Conservation (phyloP, 2,113 vertebrate genomes). For the Sardina pilchardus region DNA sequence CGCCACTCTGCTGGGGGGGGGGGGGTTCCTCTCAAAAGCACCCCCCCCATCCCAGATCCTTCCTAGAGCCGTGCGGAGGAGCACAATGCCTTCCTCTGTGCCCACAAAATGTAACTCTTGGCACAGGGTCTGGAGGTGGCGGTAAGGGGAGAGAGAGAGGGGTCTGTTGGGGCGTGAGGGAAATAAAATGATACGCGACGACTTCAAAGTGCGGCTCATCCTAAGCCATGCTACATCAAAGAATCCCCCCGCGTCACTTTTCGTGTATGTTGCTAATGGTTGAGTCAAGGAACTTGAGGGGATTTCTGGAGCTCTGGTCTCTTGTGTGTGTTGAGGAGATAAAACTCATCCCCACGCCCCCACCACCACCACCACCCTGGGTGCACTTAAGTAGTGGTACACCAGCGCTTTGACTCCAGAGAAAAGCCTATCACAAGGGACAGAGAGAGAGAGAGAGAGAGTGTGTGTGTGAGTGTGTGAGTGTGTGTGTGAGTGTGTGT, state of each 20-base stretch:
- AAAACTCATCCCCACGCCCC: neutral
- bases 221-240: neutral
- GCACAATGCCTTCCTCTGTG: neutral
- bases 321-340: slow-evolving; percentile 8
- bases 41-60: neutral
- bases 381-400: neutral
- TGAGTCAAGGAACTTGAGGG: neutral
- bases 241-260: neutral
- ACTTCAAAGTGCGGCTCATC: neutral
- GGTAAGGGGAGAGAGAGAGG: too few relatives aligned
- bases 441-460: neutral
- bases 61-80: neutral
- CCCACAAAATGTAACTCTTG: too few relatives aligned
- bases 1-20: neutral
- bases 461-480: too few relatives aligned
- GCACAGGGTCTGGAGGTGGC: too few relatives aligned
- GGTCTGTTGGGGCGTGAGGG: neutral
- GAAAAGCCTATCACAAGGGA: neutral
- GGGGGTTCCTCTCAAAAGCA: neutral
- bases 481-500: too few relatives aligned
- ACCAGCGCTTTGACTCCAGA: neutral
- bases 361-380: neutral
- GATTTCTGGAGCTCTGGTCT: neutral
- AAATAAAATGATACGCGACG: neutral
- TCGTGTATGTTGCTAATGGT: neutral